Evolutionary conservation across 2,888 invertebrate genomes (phyloP).

Genomic region (Stenodema calcarata): DNA sequence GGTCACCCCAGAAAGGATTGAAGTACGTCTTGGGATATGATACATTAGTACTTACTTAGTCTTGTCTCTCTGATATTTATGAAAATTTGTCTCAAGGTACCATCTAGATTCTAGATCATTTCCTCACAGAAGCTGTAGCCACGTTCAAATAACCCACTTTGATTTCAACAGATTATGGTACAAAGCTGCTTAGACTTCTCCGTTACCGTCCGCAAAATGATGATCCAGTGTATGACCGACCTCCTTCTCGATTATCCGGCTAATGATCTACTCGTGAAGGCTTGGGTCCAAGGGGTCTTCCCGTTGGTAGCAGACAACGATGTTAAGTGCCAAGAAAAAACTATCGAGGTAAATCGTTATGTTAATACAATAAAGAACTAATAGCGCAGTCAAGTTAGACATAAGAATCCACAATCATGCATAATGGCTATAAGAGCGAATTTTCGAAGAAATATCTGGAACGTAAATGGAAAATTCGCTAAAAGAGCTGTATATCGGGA

Average conservation of each 20-base stretch:
- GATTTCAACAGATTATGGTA: slow-evolving; percentile 52
- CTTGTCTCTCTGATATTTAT: no score
- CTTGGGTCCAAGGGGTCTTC: slow-evolving; percentile 63
- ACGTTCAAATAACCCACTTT: neutral
- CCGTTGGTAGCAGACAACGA: slow-evolving; percentile 68
- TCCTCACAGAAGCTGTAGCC: neutral
- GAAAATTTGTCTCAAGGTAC: no score
- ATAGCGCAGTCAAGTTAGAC: no score
- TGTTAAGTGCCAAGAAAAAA: slow-evolving; percentile 63
- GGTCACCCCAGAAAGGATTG: slow-evolving; percentile 52
- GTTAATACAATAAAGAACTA: no score
- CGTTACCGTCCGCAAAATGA: slow-evolving; percentile 54
- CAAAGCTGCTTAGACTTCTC: slow-evolving; percentile 53
- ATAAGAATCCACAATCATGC: no score
- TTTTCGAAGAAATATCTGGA: no score
- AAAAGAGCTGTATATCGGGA: no score
- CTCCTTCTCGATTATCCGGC: slow-evolving; percentile 63
- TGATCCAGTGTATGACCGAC: slow-evolving; percentile 63
- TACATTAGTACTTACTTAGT: no score
- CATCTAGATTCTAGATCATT: no score
- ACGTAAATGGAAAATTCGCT: no score
- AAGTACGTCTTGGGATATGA: slow-evolving; percentile 38
- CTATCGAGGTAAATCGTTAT: slow-evolving; percentile 59
- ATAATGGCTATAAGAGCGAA: no score
- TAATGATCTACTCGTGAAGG: slow-evolving; percentile 61